Conservation (phyloP, 2,797 vertebrate genomes). For the Bovichtus variegatus region DNA sequence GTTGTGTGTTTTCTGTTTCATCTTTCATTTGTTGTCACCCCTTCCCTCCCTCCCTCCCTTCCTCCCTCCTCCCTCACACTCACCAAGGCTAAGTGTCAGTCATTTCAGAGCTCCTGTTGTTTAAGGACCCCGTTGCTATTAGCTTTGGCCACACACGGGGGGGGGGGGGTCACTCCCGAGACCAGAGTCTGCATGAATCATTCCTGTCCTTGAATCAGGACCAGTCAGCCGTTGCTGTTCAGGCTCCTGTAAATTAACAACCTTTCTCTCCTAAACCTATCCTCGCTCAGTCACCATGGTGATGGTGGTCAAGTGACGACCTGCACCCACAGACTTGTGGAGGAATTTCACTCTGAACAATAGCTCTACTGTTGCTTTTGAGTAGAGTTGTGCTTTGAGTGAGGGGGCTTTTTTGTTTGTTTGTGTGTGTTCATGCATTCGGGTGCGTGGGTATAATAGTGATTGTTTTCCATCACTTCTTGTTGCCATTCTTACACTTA, state of each 20-base stretch:
- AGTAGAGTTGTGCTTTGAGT: slow-evolving; percentile 16
- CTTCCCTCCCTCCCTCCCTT: background rate
- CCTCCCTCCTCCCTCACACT: slow-evolving; percentile 8
- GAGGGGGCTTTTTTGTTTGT: background rate
- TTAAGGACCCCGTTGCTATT: slow-evolving; percentile 46
- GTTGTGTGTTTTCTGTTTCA: slow-evolving; percentile 24
- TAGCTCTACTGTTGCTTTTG: slow-evolving; percentile 64
- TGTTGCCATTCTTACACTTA: slow-evolving; percentile 3
- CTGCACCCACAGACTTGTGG: slow-evolving; percentile 60
- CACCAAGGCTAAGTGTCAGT: slow-evolving; percentile 53
- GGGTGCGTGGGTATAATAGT: background rate
- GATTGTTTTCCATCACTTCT: slow-evolving; percentile 2
- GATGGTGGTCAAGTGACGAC: slow-evolving; percentile 74
- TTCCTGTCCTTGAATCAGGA: slow-evolving; percentile 65
- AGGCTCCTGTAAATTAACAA: slow-evolving; percentile 73
- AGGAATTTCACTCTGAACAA: slow-evolving; percentile 78
- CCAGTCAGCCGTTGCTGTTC: slow-evolving; percentile 60
- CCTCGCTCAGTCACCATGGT: slow-evolving; percentile 78
- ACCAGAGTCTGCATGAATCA: slow-evolving; percentile 65
- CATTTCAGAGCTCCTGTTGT: slow-evolving; percentile 50
- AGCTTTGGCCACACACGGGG: slow-evolving; percentile 34
- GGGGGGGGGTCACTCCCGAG: slow-evolving; percentile 32
- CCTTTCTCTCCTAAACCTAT: slow-evolving; percentile 64
- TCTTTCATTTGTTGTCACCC: slow-evolving; percentile 25
- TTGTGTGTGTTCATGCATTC: slow-evolving; percentile 25